phyloP scores from a whole-genome alignment of 2,113 vertebrate genomes.

The Plotosus lineatus region DNA sequence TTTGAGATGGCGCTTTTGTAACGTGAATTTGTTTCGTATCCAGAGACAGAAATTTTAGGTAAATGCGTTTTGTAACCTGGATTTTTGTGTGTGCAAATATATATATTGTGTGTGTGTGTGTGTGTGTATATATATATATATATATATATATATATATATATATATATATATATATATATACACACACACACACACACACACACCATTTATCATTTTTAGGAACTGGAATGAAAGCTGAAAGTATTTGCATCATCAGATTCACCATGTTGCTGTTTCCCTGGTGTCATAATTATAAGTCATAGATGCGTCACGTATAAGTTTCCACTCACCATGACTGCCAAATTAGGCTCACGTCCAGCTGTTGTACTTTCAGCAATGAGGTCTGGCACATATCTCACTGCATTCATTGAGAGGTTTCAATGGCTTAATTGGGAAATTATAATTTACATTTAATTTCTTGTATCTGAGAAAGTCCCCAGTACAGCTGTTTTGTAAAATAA shows the following conservation, averaged over 20 bases:
- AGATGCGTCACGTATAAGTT: neutral
- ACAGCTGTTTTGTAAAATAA: neutral
- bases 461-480: neutral
- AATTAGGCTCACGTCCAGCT: slow-evolving; percentile 9
- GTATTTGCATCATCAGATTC: slow-evolving; percentile 21
- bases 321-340: neutral
- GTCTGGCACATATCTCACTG: neutral
- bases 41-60: too few relatives aligned
- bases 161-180: too few relatives aligned
- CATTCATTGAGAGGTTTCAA: neutral
- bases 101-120: too few relatives aligned
- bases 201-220: neutral
- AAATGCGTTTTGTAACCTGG: too few relatives aligned
- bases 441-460: neutral
- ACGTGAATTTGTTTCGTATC: too few relatives aligned
- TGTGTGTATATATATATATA: too few relatives aligned
- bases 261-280: neutral
- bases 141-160: too few relatives aligned
- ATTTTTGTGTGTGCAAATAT: too few relatives aligned
- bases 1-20: too few relatives aligned
- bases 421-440: neutral
- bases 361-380: slow-evolving; percentile 5
- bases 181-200: too few relatives aligned
- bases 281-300: slow-evolving; percentile 2
- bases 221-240: neutral